Base-by-base conservation (phyloP, 2,113 vertebrate species). In the Perca schrenkii region DNA sequence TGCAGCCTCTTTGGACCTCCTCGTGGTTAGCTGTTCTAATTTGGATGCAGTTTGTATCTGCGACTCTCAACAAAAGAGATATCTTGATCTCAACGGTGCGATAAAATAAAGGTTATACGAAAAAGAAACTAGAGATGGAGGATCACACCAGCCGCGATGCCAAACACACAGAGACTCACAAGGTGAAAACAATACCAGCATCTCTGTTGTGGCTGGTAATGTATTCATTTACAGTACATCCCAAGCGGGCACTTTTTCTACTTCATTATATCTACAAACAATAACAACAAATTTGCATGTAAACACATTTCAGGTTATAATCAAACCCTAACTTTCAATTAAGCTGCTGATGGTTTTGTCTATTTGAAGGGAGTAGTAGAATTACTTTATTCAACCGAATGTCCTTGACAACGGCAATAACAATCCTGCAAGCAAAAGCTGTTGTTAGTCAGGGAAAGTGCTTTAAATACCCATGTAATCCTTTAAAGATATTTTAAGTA, bases 381-480 rank as follows among this genome's bases (percentile, higher is more conserved):
- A 86, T 88, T 86, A 69, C 65, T 79, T 81, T n/a, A 81, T 81
- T 74, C 21, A 82, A 79, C 65, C 22, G 14, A 76, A 77, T 61
- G 65, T 77, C 67, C n/a, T 62, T 50, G 13, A 85, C 70, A 79
- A 79, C 58, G 43, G 36, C 54, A 61, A 56, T 36, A 84, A 72
- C 43, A 85, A 80, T 79, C 28, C 76, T 81, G 52, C 36, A 21
- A 77, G 68, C 11, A 61, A 82, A 83, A 49, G 73, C 69, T 66
- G 49, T 67, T 79, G 82, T 84, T 46, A 64, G 71, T 8, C 21
- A 8, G 21, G 7, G n/a, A 83, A 84, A 84, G 82, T 40, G 47
- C 60, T 80, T 75, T n/a, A 87, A 89, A 85, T 80, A 64, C 69
- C 63, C 77, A 49, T 77, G 54, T 89, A 84, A 91, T 89, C 79